Base-by-base conservation (phyloP, 1,140 invertebrate genomes). In the Philopotamus ludificatus region DNA sequence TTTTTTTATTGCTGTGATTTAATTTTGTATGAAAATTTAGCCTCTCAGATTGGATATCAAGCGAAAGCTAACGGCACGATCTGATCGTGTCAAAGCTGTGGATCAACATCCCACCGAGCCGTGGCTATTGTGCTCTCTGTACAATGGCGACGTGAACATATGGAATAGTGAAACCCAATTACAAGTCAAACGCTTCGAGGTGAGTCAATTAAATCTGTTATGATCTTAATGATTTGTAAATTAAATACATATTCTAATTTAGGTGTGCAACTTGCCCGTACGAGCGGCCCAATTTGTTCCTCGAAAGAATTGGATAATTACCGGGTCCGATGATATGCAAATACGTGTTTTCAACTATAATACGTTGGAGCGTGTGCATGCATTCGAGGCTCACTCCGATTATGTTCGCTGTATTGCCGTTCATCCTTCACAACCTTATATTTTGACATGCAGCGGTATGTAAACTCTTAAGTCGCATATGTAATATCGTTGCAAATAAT, bases 301-400 rank as follows among this genome's bases (percentile, higher is more conserved):
- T 0, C 83, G 97, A 21, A 99, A 99, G 75, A 99, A 98, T 78
- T 99, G 98, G 98, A 89, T 99, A 21, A 87, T 99, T 25, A 96
- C 94, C 9, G 98, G 97, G 26, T 99, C 97, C 0, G 96, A 95
- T 87, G 95, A 96, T 75, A 93, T 94, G 89, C 90, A 92, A 76
- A 89, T 99, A 18, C 84, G 97, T 62, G 89, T 99, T 4, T 99
- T 96, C 77, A 99, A 99, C 79, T 99, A 99, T 79, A 99, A 99
- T 76, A 99, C 98, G 0, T 76, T 98, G 65, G 98, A 99, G 75
- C 81, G 95, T 71, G 90, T 97, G 0, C 94, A 99, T 75, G 86
- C 92, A 7, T 98, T 96, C 79, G 98, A 99, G 79, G 97, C 97
- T 2, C 97, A 99, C 80, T 97, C 95, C 8, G 97, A 99, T 80